phyloP scores from a whole-genome alignment of 30 jellyfish, hydroid and myxozoan genomes.

The Haliclystus octoradiatus region DNA sequence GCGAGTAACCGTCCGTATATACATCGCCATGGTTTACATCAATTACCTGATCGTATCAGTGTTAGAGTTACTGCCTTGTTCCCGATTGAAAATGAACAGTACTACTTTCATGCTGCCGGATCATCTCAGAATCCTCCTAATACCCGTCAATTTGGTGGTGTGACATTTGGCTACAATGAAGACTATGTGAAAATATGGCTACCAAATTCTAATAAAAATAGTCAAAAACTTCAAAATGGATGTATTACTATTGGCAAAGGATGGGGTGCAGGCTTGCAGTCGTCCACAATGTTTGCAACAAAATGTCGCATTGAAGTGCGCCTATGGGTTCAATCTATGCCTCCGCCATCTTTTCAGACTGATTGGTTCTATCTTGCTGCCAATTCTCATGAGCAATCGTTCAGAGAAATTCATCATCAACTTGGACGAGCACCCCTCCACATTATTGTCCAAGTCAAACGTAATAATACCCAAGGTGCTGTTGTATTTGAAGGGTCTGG shows the following conservation, averaged over 20 bases:
- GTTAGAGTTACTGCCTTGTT: slow-evolving; percentile 52
- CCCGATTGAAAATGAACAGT: slow-evolving; percentile 9
- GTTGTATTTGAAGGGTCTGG: slow-evolving; percentile 80
- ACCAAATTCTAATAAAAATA: slow-evolving; percentile 42
- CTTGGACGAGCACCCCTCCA: slow-evolving; percentile 24
- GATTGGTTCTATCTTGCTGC: slow-evolving; percentile 57
- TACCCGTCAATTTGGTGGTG: slow-evolving; percentile 80
- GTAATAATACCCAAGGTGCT: slow-evolving; percentile 13
- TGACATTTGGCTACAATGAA: slow-evolving; percentile 70
- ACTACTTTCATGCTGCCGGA: slow-evolving; percentile 68
- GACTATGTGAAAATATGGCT: slow-evolving; percentile 63
- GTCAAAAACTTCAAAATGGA: slow-evolving; percentile 41
- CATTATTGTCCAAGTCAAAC: slow-evolving; percentile 64
- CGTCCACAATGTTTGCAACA: slow-evolving; percentile 34
- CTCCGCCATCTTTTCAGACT: slow-evolving; percentile 79
- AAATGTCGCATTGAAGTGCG: slow-evolving; percentile 73
- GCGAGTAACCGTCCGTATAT: slow-evolving; percentile 25
- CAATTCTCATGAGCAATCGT: slow-evolving; percentile 42
- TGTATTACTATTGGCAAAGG: slow-evolving; percentile 62
- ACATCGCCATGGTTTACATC: slow-evolving; percentile 45
- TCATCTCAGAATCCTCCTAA: slow-evolving; percentile 59
- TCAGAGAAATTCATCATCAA: slow-evolving; percentile 57
- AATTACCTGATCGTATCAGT: slow-evolving; percentile 81
- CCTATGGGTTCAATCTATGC: slow-evolving; percentile 79
- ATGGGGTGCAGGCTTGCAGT: slow-evolving; percentile 88